These are phyloP conservation scores for Lasioglossum pauxillum DNA, from an alignment of 2,888 invertebrate species.

Conservation along the genomic window DNA sequence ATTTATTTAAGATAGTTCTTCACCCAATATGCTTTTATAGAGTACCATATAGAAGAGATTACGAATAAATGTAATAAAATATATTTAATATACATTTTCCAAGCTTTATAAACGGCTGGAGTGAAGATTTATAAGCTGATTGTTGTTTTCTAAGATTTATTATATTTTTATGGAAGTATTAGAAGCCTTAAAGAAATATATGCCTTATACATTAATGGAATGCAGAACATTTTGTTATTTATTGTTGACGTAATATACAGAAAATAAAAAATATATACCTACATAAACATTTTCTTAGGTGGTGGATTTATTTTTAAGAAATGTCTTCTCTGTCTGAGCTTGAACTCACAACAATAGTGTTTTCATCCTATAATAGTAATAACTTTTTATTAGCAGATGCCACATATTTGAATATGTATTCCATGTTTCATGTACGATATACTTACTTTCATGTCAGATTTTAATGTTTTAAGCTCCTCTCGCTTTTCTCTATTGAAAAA, in stretches of 20 bases:
- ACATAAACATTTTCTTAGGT: conserved; percentile 6
- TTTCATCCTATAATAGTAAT: conserved; percentile 42
- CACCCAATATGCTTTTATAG: conserved; percentile 36
- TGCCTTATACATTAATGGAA: conserved; percentile 46
- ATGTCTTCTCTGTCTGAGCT: conserved; percentile 59
- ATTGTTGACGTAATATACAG: conserved; percentile 40
- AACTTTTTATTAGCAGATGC: not conserved
- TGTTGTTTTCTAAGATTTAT: conserved; percentile 55
- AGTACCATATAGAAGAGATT: conserved; percentile 17
- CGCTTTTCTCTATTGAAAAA: conserved; percentile 79
- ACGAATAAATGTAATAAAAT: conserved; percentile 14
- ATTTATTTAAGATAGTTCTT: conserved; percentile 47
- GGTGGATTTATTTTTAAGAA: conserved; percentile 49
- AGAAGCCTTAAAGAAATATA: conserved; percentile 49
- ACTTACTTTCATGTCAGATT: conserved; percentile 76
- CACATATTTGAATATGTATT: not conserved
- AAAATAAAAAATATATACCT: conserved; percentile 46
- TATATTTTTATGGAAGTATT: conserved; percentile 66
- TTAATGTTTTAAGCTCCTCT: conserved; percentile 75
- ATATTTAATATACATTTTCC: conserved; percentile 33
- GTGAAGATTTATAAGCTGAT: conserved; percentile 34
- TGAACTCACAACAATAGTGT: conserved; percentile 55
- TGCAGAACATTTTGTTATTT: conserved; percentile 39
- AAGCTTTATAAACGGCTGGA: conserved; percentile 21
- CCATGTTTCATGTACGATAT: conserved; percentile 7